phyloP scores from a whole-genome alignment of 2,113 vertebrate species.

The Bufo gargarizans region DNA sequence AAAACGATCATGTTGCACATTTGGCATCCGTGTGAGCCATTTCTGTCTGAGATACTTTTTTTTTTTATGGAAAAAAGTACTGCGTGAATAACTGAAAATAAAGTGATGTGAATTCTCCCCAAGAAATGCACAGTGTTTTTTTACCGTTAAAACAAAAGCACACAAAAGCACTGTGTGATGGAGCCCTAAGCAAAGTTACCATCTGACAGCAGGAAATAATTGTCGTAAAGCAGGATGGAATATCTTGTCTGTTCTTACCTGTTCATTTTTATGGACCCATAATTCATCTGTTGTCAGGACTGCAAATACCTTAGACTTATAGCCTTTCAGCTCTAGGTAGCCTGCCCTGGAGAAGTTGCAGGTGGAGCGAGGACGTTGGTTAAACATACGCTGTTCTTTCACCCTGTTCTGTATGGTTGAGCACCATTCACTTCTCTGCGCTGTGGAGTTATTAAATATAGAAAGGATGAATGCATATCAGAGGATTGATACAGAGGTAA shows the following conservation, averaged over 20 bases:
- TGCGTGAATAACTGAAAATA: too few species aligned
- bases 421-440: slow-evolving; percentile 85
- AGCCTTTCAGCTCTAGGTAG: slow-evolving; percentile 87
- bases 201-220: too few species aligned
- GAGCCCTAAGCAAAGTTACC: too few species aligned
- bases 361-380: slow-evolving; percentile 75
- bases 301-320: slow-evolving; percentile 88
- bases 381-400: slow-evolving; percentile 79
- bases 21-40: too few species aligned
- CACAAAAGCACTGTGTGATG: too few species aligned
- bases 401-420: slow-evolving; percentile 85
- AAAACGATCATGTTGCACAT: too few species aligned
- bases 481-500: too few species aligned
- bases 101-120: too few species aligned
- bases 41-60: too few species aligned
- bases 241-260: slow-evolving; percentile 73
- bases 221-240: background rate
- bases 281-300: slow-evolving; percentile 86
- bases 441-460: slow-evolving; percentile 66
- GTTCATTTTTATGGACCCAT: slow-evolving; percentile 95
- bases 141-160: too few species aligned
- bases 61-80: too few species aligned
- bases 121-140: too few species aligned
- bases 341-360: slow-evolving; percentile 77
- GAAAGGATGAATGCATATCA: background rate